Conservation (phyloP, 1,140 invertebrate genomes). For the Rhynchophorus ferrugineus region DNA sequence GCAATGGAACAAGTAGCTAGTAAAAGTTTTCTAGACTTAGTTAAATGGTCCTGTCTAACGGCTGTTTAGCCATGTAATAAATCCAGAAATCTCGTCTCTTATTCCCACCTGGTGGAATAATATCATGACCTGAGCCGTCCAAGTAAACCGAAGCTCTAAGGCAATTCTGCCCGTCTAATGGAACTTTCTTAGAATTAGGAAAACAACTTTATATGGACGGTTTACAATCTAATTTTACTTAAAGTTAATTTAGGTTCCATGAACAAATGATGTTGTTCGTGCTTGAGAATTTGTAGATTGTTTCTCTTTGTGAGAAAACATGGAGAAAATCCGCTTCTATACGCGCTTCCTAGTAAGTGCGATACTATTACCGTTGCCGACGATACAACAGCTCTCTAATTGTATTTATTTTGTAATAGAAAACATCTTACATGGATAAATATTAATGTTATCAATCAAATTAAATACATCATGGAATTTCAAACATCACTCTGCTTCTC, state of each 20-base stretch:
- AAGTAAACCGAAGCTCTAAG: not conserved
- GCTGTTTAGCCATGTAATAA: not conserved
- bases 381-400: too few species aligned
- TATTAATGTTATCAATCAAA: too few species aligned
- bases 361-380: too few species aligned
- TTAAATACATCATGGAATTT: too few species aligned
- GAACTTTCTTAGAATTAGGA: constrained; percentile 6
- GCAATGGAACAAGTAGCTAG: not conserved
- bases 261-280: constrained; percentile 4
- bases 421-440: too few species aligned
- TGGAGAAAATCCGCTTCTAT: too few species aligned
- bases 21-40: not conserved
- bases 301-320: not conserved
- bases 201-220: constrained; percentile 6
- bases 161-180: not conserved
- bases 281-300: not conserved
- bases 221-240: constrained; percentile 6
- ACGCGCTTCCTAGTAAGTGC: too few species aligned
- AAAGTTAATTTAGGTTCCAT: constrained; percentile 2
- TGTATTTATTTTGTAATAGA: too few species aligned
- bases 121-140: not conserved
- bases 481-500: too few species aligned
- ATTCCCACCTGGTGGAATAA: not conserved
- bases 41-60: not conserved
- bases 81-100: not conserved